These are phyloP conservation scores for Monomorium pharaonis DNA, from an alignment of 1,140 invertebrate species.

Conservation along the genomic window DNA sequence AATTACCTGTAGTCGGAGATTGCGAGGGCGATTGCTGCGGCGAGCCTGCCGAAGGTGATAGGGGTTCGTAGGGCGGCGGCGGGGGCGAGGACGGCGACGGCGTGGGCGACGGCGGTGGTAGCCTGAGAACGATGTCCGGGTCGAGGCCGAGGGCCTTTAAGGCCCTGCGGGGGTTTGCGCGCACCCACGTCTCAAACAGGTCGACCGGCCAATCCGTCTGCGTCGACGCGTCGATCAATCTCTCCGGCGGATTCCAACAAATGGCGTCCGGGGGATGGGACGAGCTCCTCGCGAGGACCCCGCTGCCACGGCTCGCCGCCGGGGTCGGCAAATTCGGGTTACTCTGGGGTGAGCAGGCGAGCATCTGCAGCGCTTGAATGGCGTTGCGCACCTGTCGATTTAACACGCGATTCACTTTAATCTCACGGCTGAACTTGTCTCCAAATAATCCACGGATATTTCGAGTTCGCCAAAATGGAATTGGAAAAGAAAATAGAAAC, in stretches of 20 bases:
- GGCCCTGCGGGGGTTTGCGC: conserved; percentile 83
- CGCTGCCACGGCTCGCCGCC: conserved; percentile 80
- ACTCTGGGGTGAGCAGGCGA: conserved; percentile 86
- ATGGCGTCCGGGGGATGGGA: conserved; percentile 94
- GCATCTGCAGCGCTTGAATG: conserved; percentile 92
- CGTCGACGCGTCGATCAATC: conserved; percentile 78
- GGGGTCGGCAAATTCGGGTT: conserved; percentile 86
- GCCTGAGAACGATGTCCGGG: conserved; percentile 79
- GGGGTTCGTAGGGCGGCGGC: conserved; percentile 82
- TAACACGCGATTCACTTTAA: conserved; percentile 8
- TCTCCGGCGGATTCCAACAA: conserved; percentile 87
- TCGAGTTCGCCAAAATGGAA: not conserved
- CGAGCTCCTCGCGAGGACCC: conserved; percentile 89
- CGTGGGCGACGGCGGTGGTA: conserved; percentile 75
- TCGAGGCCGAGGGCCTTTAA: conserved; percentile 85
- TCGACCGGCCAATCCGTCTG: conserved; percentile 85
- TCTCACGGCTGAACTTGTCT: not conserved
- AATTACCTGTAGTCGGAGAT: conserved; percentile 73
- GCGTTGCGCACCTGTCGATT: conserved; percentile 89
- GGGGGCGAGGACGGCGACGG: conserved; percentile 81
- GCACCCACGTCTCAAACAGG: conserved; percentile 82
- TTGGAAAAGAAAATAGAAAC: not conserved
- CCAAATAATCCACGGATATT: not conserved
- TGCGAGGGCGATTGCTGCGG: conserved; percentile 76
- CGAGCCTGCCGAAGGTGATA: conserved; percentile 76